These are phyloP conservation scores for Thecophora atra DNA, from an alignment of 2,888 invertebrate genomes.

Conservation along the genomic window DNA sequence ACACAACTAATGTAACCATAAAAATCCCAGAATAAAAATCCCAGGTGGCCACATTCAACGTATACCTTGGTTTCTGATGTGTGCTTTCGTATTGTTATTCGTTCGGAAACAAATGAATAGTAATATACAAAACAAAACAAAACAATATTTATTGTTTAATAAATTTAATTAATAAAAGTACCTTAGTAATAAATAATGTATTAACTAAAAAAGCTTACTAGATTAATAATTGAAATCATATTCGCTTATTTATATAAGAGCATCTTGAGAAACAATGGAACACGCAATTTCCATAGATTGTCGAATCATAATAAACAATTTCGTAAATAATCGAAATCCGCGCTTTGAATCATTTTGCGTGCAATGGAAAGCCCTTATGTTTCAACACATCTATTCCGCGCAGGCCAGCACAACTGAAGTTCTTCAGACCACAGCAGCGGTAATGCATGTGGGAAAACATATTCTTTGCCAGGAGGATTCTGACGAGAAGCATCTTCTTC, in stretches of 20 bases:
- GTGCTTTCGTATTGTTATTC: not conserved
- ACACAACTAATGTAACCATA: too few relatives aligned
- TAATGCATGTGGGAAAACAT: slow-evolving; percentile 53
- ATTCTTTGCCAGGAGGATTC: slow-evolving; percentile 43
- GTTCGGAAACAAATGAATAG: too few relatives aligned
- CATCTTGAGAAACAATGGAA: slow-evolving; percentile 49
- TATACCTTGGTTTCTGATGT: not conserved
- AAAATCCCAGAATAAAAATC: too few relatives aligned
- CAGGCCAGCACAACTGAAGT: slow-evolving; percentile 54
- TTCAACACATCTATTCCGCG: slow-evolving; percentile 55
- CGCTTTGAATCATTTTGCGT: slow-evolving; percentile 53
- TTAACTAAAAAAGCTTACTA: too few relatives aligned
- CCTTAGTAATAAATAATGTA: too few relatives aligned
- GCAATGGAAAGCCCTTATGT: slow-evolving; percentile 53
- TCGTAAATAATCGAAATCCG: slow-evolving; percentile 42
- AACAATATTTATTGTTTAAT: too few relatives aligned
- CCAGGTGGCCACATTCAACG: not conserved
- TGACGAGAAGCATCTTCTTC: slow-evolving; percentile 35
- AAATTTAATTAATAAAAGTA: too few relatives aligned
- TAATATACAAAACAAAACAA: too few relatives aligned
- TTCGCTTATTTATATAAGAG: too few relatives aligned
- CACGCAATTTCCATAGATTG: slow-evolving; percentile 49
- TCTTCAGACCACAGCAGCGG: slow-evolving; percentile 54
- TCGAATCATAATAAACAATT: slow-evolving; percentile 46
- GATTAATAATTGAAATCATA: too few relatives aligned